Evolutionary conservation across 1,140 invertebrate species (phyloP), one percentile per base, ranked within the genome.

Genomic region (Aphaenogaster rudis): DNA sequence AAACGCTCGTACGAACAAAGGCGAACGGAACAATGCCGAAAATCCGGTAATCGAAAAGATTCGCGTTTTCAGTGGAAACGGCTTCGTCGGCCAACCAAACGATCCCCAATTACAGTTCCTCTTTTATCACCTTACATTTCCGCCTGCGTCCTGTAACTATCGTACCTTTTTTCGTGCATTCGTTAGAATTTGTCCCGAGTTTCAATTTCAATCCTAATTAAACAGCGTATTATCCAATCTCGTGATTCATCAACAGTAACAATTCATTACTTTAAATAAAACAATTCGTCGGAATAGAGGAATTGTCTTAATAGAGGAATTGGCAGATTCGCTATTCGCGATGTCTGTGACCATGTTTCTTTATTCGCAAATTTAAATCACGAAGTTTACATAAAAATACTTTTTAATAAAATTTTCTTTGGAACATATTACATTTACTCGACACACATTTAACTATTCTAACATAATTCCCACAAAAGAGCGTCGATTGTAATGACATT

Each of bases 1-100:
- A 90, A 90, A 90, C 85, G 89, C 77, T 87, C 71, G 63, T 66
- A 63, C 77, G 74, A 74, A 90, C 88, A 90, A 90, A 90, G 88
- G 78, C 77, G 79, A 54, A 88, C 74, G 84, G 66, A 82, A 82
- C 80, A 82, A 74, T 82, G 52, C 39, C 67, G 67, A 82, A 82
- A 82, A 82, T 82, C 67, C 80, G 52, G 67, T 74, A 72, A 82
- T 82, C 80, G 80, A 59, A 74, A 82, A 74, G 80, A 82, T 82
- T 39, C 80, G 69, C 67, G 42, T 82, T 82, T 72, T 57, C 67
- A 36, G 67, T 48, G 80, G 39, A 15, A 74, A 82, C 7, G 54
- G 67, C 36, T 36, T 45, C 39, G 54, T 74, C 42, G 45, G 39
- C 52, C 39, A 52, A 45, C 66, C 54, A 82, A 82, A 82, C 80